These are phyloP conservation scores for Gasterosteus nipponicus DNA, from an alignment of 2,113 vertebrate genomes.

Conservation along the genomic window DNA sequence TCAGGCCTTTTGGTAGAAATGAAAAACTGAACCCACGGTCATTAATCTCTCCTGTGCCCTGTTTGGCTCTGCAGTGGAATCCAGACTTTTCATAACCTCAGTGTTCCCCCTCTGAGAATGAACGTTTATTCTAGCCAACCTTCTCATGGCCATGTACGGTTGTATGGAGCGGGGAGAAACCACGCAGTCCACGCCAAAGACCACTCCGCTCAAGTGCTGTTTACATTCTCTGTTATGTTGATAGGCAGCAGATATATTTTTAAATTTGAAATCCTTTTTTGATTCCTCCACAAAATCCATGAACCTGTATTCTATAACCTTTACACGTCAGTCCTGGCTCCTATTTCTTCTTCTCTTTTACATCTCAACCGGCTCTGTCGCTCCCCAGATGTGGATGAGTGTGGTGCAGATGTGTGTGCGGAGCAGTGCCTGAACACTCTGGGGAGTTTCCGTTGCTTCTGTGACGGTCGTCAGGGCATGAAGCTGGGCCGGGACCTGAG, in stretches of 20 bases:
- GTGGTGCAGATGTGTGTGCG: constrained; percentile 85
- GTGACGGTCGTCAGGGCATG: constrained; percentile 90
- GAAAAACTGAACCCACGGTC: constrained; percentile 6
- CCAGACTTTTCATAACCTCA: constrained; percentile 61
- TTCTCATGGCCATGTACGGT: constrained; percentile 71
- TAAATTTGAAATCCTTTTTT: constrained; percentile 22
- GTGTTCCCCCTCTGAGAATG: constrained; percentile 47
- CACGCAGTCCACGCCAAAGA: constrained; percentile 24
- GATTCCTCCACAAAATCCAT: constrained; percentile 4
- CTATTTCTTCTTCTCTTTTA: constrained; percentile 21
- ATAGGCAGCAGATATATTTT: constrained; percentile 8
- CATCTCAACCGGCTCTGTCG: constrained; percentile 18
- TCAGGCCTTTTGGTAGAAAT: constrained; percentile 18
- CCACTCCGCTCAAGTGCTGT: constrained; percentile 59
- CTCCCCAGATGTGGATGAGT: constrained; percentile 92
- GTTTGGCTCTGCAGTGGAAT: constrained; percentile 42
- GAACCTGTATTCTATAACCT: constrained; percentile 30
- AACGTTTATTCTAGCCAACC: constrained; percentile 39
- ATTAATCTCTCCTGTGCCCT: constrained; percentile 19
- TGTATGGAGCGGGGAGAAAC: constrained; percentile 18
- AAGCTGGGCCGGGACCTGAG: constrained; percentile 88
- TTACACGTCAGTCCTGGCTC: background rate
- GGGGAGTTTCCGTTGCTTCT: constrained; percentile 92
- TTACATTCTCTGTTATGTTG: constrained; percentile 58
- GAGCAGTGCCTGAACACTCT: constrained; percentile 90